Evolutionary conservation across 2,888 invertebrate genomes (phyloP), one percentile per base, ranked within the genome.

Genomic region (Siphonodentalium dalli): DNA sequence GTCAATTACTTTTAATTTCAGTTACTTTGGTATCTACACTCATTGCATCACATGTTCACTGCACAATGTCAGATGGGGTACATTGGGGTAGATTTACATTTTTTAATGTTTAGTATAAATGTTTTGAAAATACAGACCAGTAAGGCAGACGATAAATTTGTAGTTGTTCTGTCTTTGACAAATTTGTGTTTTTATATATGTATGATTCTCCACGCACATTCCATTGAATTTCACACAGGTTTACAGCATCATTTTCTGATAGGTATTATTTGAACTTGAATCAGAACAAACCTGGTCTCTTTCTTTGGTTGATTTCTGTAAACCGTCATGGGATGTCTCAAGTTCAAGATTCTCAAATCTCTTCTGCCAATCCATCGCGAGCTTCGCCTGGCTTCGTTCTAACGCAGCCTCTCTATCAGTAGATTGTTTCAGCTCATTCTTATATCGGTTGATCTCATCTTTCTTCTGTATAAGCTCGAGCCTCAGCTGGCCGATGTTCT

Each of bases 311-410:
- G 80, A 68, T 40, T 69, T 72, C 50, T 70, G 65, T 28, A 79
- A 69, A 3, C 78, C 67, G 33, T 77, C 73, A 55, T 80, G 79
- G 1, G 77, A 75, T 42, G 71, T 72, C 46, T 74, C 69, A 31
- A 75, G 61, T 56, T 79, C 78, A 7, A 72, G 35, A 42, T 75
- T 72, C 44, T 77, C 77, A 46, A 62, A 72, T 27, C 77, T 58
- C 40, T 71, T 66, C 69, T 78, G 78, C 78, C 80, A 81, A 66
- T 80, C 79, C 8, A 79, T 58, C 31, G 79, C 78, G 44, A 74
- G 54, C 63, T 79, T 78, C 5, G 71, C 65, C 54, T 74, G 74
- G 41, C 67, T 61, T 27, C 73, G 58, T 58, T 80, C 78, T 44
- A 77, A 54, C 11, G 54, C 50, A 7, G 66, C 60, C 60, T 78